phyloP scores from a whole-genome alignment of 2,888 invertebrate genomes.

The Nomada ferruginata region DNA sequence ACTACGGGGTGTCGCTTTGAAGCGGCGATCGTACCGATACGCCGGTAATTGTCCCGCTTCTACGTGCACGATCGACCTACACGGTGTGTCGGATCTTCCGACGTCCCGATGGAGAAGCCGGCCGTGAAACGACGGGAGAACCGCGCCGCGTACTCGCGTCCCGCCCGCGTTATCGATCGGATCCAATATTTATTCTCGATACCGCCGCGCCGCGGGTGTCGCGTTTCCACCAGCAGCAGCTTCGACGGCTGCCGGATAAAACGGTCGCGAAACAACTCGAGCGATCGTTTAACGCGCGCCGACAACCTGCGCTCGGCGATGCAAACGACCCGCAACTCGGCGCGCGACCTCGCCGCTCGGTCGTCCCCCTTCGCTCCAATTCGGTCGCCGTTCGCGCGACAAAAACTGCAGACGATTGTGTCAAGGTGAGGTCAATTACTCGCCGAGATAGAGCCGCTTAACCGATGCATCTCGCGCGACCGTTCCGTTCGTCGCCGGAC shows the following conservation, averaged over 20 bases:
- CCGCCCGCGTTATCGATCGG: conserved; percentile 47
- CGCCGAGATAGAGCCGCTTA: conserved; percentile 24
- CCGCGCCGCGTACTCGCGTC: not conserved
- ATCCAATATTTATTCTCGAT: conserved; percentile 55
- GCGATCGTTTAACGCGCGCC: not conserved
- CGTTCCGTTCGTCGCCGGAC: not conserved
- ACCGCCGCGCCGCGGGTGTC: conserved; percentile 30
- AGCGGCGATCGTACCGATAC: conserved; percentile 26
- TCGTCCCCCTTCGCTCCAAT: conserved; percentile 18
- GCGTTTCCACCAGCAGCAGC: conserved; percentile 47
- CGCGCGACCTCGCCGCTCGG: not conserved
- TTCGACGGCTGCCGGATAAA: conserved; percentile 12
- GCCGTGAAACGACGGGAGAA: conserved; percentile 28
- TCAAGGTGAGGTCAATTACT: conserved; percentile 58
- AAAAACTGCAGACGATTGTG: conserved; percentile 45
- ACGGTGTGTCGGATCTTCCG: not conserved
- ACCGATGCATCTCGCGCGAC: not conserved
- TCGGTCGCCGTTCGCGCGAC: conserved; percentile 7
- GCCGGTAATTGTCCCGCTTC: conserved; percentile 35
- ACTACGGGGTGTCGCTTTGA: conserved; percentile 64
- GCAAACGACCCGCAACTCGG: conserved; percentile 18
- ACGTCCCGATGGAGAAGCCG: not conserved
- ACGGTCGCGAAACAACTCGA: conserved; percentile 2
- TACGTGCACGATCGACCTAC: not conserved
- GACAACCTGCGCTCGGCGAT: conserved; percentile 27